These are phyloP conservation scores for Gobius niger DNA, from an alignment of 2,113 vertebrate genomes.

Conservation along the genomic window DNA sequence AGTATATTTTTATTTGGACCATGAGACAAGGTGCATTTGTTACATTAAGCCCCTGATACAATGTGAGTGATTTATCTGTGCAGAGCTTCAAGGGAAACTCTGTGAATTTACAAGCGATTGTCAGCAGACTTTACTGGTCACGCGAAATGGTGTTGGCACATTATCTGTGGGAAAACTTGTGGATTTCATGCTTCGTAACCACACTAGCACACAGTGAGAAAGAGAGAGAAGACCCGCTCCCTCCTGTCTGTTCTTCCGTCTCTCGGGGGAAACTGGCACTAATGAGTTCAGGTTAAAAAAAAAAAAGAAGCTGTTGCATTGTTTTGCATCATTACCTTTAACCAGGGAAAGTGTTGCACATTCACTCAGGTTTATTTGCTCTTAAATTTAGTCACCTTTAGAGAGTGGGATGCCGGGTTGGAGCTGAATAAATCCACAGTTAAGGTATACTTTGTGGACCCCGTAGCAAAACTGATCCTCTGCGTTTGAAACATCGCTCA, in stretches of 20 bases:
- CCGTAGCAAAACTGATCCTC: too few relatives aligned
- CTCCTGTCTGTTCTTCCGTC: conserved; percentile 8
- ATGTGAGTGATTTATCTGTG: conserved; percentile 11
- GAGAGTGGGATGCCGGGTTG: background rate
- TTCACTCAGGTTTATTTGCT: conserved; percentile 5
- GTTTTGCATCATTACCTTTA: conserved; percentile 30
- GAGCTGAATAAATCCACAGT: background rate
- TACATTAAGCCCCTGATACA: background rate
- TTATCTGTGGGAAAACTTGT: conserved; percentile 62
- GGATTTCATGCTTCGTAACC: conserved; percentile 39
- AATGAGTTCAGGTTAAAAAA: conserved; percentile 13
- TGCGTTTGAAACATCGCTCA: too few relatives aligned
- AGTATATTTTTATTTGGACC: background rate
- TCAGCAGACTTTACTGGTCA: conserved; percentile 52
- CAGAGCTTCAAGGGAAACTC: conserved; percentile 21
- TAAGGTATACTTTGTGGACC: too few relatives aligned
- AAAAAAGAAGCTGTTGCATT: conserved; percentile 10
- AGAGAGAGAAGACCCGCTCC: conserved; percentile 12
- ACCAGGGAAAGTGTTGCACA: background rate
- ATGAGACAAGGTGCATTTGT: background rate
- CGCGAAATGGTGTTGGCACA: conserved; percentile 45
- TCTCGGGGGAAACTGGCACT: conserved; percentile 1
- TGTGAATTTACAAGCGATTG: conserved; percentile 51
- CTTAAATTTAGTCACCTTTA: background rate
- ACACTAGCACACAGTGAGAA: conserved; percentile 2